phyloP scores from a whole-genome alignment of 2,797 vertebrate species.

The Molossus molossus region DNA sequence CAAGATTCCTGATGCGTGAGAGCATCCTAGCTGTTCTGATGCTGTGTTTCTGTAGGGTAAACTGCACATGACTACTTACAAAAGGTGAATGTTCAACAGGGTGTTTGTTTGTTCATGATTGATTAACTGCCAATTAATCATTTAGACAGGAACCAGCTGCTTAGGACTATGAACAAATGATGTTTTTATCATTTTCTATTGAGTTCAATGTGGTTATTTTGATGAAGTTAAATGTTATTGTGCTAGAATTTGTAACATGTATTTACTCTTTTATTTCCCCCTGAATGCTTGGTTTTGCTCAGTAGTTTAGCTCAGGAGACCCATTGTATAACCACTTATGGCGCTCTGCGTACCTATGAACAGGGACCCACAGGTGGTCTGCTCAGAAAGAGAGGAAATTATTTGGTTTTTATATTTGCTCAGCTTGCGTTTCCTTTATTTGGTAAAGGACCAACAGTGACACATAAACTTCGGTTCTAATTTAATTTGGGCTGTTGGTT shows the following conservation, averaged over 20 bases:
- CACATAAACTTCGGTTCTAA: slow-evolving; percentile 58
- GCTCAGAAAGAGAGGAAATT: slow-evolving; percentile 67
- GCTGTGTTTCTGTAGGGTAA: background rate
- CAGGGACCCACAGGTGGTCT: slow-evolving; percentile 69
- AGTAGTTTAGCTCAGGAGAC: slow-evolving; percentile 16
- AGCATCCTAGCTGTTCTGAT: background rate
- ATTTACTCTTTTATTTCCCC: slow-evolving; percentile 75
- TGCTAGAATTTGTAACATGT: slow-evolving; percentile 64
- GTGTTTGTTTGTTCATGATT: slow-evolving; percentile 30
- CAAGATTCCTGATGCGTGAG: background rate
- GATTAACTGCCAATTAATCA: slow-evolving; percentile 67
- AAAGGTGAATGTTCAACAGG: slow-evolving; percentile 5
- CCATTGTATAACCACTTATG: slow-evolving; percentile 18
- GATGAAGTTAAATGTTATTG: slow-evolving; percentile 60
- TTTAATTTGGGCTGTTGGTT: slow-evolving; percentile 70
- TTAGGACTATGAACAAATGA: slow-evolving; percentile 44
- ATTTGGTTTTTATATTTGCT: slow-evolving; percentile 75
- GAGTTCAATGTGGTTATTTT: slow-evolving; percentile 65
- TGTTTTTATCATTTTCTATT: slow-evolving; percentile 78
- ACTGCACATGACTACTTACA: background rate
- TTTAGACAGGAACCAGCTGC: slow-evolving; percentile 56
- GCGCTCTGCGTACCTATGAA: slow-evolving; percentile 7
- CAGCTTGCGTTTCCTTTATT: slow-evolving; percentile 75
- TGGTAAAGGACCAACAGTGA: slow-evolving; percentile 68
- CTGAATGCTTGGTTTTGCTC: slow-evolving; percentile 72